A percentile compares a stretch with the other conserved stretches of the same genome.
Evolutionary conservation across 2,797 vertebrate species (phyloP).

Genomic region (Lycodopsis pacificus): DNA sequence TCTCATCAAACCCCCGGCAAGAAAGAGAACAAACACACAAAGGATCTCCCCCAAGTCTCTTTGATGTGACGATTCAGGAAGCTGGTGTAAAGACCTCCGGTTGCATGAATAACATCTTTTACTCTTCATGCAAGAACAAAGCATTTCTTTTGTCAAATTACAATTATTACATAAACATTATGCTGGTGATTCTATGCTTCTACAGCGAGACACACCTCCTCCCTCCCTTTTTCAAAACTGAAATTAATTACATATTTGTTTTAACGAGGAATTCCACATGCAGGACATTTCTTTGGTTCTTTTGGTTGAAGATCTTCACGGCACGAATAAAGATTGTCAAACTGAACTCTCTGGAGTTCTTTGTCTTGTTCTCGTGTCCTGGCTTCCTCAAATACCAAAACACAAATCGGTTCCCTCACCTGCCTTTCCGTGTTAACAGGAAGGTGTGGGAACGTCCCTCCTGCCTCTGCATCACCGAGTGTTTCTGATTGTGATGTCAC

Average conservation of each 20-base stretch:
- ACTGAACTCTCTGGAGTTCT: slow-evolving; percentile 12
- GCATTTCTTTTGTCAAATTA: too few species aligned
- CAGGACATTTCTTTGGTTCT: not conserved
- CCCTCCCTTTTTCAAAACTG: not conserved
- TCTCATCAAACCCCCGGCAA: not conserved
- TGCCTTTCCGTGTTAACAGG: not conserved
- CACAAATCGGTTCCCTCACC: not conserved
- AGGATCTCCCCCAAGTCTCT: not conserved
- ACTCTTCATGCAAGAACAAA: too few species aligned
- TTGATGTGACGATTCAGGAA: not conserved
- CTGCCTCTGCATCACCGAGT: not conserved
- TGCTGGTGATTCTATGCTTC: too few species aligned
- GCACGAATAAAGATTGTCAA: slow-evolving; percentile 7
- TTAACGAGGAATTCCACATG: not conserved
- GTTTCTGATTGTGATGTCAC: slow-evolving; percentile 31
- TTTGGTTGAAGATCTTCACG: slow-evolving; percentile 26
- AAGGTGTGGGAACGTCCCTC: slow-evolving; percentile 3
- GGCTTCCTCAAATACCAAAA: slow-evolving; percentile 18
- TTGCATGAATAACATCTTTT: too few species aligned
- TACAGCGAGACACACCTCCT: not conserved
- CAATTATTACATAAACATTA: too few species aligned
- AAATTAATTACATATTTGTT: not conserved
- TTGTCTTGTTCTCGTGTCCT: not conserved
- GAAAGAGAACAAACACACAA: not conserved
- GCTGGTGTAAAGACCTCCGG: too few species aligned